Conservation (phyloP, 2,888 invertebrate genomes). For the Euproctis similis region DNA sequence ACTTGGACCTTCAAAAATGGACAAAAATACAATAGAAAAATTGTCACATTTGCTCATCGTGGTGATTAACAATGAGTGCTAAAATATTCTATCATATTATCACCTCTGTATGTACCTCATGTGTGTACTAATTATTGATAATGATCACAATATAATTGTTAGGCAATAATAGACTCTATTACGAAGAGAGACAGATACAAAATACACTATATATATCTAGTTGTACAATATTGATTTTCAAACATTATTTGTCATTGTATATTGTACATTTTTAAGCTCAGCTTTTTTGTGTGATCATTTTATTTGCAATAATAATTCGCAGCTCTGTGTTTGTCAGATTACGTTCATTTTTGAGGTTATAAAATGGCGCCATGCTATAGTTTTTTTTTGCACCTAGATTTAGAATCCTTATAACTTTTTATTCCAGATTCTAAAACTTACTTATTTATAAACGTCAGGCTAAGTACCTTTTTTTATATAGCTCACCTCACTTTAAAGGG, state of each 20-base stretch:
- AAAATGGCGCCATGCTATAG: no score
- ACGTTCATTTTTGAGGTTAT: not conserved
- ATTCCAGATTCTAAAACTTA: no score
- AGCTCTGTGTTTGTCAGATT: not conserved
- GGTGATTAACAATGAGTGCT: constrained; percentile 45
- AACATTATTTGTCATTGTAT: constrained; percentile 15
- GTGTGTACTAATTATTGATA: constrained; percentile 12
- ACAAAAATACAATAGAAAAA: constrained; percentile 25
- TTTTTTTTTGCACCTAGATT: no score
- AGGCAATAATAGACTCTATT: constrained; percentile 22
- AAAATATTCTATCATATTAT: constrained; percentile 31
- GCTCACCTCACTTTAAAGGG: no score
- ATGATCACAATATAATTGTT: constrained; percentile 30
- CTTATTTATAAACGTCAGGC: no score
- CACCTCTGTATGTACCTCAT: constrained; percentile 18
- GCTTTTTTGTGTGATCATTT: not conserved
- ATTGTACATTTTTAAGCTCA: constrained; percentile 4
- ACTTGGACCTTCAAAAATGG: constrained; percentile 6
- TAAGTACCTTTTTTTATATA: no score
- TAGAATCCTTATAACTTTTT: no score
- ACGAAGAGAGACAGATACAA: constrained; percentile 13
- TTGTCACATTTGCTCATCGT: constrained; percentile 41
- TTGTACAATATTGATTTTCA: constrained; percentile 16
- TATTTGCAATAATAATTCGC: not conserved
- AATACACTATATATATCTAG: constrained; percentile 12